Evolutionary conservation across 2,888 invertebrate genomes (phyloP).

Genomic region (Hypomecis punctinalis): DNA sequence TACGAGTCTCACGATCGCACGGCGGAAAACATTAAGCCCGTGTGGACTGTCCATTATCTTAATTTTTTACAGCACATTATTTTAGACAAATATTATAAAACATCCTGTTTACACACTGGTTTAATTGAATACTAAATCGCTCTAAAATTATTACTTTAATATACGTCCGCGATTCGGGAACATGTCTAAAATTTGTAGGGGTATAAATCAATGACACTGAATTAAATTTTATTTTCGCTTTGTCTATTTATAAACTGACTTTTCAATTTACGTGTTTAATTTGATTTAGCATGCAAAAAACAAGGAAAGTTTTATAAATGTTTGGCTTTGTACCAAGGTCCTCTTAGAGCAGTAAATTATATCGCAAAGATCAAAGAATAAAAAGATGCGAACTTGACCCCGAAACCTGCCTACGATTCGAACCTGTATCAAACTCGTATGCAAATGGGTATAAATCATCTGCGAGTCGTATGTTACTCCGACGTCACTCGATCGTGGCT

Average conservation of each 20-base stretch:
- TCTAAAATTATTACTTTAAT: constrained; percentile 6
- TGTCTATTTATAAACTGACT: not conserved
- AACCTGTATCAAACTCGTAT: constrained; percentile 54
- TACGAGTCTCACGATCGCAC: constrained; percentile 45
- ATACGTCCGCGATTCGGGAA: constrained; percentile 5
- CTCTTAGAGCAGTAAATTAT: constrained; percentile 20
- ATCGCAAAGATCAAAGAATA: constrained; percentile 27
- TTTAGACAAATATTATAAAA: constrained; percentile 39
- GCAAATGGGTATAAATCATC: constrained; percentile 51
- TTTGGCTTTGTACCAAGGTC: constrained; percentile 29
- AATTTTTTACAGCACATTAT: constrained; percentile 38
- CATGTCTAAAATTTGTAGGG: not conserved
- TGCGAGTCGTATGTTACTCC: constrained; percentile 40
- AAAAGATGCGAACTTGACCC: constrained; percentile 30
- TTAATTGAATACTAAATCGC: constrained; percentile 23
- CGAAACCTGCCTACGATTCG: constrained; percentile 32
- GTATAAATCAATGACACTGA: constrained; percentile 10
- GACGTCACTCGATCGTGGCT: constrained; percentile 56
- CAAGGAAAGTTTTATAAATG: constrained; percentile 10
- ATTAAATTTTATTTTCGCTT: constrained; percentile 7
- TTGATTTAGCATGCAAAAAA: constrained; percentile 5
- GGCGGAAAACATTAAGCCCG: constrained; percentile 57
- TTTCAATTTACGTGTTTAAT: constrained; percentile 6
- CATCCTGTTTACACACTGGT: constrained; percentile 39
- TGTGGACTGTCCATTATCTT: constrained; percentile 42